Conservation (phyloP, 2,888 invertebrate genomes). For the Pristionchus maxplancki region DNA sequence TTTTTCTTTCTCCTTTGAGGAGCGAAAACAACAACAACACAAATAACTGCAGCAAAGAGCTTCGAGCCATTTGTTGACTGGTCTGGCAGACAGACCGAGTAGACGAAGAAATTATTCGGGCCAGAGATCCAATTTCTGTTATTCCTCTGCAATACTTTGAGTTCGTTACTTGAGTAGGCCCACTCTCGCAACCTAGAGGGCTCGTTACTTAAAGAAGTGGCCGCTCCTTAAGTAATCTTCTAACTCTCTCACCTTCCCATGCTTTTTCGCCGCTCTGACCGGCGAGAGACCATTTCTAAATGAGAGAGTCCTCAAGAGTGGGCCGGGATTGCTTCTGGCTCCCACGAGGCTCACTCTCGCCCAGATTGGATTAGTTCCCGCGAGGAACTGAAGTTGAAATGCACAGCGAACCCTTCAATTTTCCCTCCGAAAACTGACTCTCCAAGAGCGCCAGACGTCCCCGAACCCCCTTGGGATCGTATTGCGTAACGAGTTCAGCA, state of each 20-base stretch:
- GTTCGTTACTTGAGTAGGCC: not conserved
- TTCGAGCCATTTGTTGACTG: not conserved
- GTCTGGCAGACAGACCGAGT: not conserved
- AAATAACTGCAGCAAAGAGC: not conserved
- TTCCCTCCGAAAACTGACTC: not conserved
- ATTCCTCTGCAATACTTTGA: not conserved
- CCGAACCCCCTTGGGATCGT: not conserved
- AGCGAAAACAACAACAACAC: conserved; percentile 17
- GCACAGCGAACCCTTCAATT: not conserved
- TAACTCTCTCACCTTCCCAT: too few relatives aligned
- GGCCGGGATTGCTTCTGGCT: not conserved
- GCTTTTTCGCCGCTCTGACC: too few relatives aligned
- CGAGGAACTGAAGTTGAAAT: not conserved
- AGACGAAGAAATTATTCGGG: not conserved
- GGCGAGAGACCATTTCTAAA: too few relatives aligned
- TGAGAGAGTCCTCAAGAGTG: too few relatives aligned
- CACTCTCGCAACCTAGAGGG: not conserved
- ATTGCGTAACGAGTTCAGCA: not conserved
- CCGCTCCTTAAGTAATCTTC: too few relatives aligned
- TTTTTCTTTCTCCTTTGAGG: not conserved
- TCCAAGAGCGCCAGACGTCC: not conserved
- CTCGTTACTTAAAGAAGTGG: not conserved
- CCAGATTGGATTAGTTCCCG: not conserved
- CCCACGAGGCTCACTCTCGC: conserved; percentile 6
- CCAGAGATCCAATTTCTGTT: not conserved